Base-by-base conservation (phyloP, 2,113 vertebrate species). In the Hiodon alosoides region DNA sequence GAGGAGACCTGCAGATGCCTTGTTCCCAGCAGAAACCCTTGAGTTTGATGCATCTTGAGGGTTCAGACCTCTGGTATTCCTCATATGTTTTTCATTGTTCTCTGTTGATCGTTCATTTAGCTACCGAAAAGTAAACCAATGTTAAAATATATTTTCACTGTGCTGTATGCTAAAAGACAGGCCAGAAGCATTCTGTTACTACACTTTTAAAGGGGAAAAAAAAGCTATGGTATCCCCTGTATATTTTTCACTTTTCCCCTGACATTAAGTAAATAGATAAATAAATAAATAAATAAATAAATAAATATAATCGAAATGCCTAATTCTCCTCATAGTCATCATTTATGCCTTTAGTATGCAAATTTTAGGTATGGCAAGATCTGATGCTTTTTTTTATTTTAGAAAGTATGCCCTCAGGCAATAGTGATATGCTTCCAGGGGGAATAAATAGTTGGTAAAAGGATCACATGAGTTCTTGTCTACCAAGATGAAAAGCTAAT, bases 371-470 rank as follows among this genome's bases (percentile, higher is more conserved):
- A 94, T 92, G 93, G 89, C 94, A 93, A 94, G 92, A 93, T 94
- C 88, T 88, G 80, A 90, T 91, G 90, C 93, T 94, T 95, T 95
- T 95, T 31, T 31, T 31, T 31, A 94, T 91, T 95, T 95, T 94
- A 93, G 93, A 93, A 94, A 94, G 93, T 92, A 88, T 93, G 91
- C 92, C 95, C 93, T 85, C 81, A 81, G 94, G 95, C 93, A 85
- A 89, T 90, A 87, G 90, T 89, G 87, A 87, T 90, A 90, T 85
- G 87, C 91, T 93, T 93, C 83, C 87, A 89, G 90, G 91, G 89
- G 92, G 89, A 91, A 91, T 90, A 94, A 96, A 94, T 93, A 94
- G 93, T 94, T 95, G 93, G 95, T 94, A 91, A 93, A 90, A 89
- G 83, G 89, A 95, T 96, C 94, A 94, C 89, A 94, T 92, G 90